These are phyloP conservation scores for Hermaeophaga mercurialis DNA, from an alignment of 2,888 invertebrate species.

Conservation along the genomic window DNA sequence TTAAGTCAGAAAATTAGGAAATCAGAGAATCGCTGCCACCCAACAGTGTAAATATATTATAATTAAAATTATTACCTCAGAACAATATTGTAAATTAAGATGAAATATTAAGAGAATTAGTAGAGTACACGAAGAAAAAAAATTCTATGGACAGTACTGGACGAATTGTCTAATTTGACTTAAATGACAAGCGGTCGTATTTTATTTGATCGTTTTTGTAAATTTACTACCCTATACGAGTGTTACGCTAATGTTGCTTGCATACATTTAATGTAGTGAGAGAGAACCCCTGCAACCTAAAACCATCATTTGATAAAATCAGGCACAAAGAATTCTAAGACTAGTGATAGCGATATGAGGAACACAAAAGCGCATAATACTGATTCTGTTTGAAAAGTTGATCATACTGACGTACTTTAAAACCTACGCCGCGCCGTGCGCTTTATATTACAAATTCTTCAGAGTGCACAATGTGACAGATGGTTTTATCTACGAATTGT, in stretches of 20 bases:
- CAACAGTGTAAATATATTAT: slow-evolving; percentile 3
- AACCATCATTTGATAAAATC: slow-evolving; percentile 29
- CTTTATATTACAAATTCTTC: slow-evolving; percentile 18
- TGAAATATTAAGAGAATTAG: no score
- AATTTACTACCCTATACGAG: no score
- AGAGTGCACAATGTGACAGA: slow-evolving; percentile 10
- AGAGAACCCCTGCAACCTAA: slow-evolving; percentile 27
- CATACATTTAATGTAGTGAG: slow-evolving; percentile 21
- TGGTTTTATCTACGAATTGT: slow-evolving; percentile 10
- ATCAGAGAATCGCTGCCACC: slow-evolving; percentile 9
- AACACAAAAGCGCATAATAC: slow-evolving; percentile 25
- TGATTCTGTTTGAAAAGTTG: slow-evolving; percentile 24
- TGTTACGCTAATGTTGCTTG: slow-evolving; percentile 7
- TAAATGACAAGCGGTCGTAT: no score
- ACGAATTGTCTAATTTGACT: no score
- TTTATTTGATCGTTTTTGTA: no score
- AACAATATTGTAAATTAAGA: no score
- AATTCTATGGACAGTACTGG: no score
- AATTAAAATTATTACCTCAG: slow-evolving; percentile 11
- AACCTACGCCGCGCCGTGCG: slow-evolving; percentile 4
- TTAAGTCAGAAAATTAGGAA: slow-evolving; percentile 22
- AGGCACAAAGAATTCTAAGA: slow-evolving; percentile 25
- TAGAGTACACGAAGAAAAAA: no score
- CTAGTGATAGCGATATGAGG: slow-evolving; percentile 23
- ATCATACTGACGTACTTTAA: slow-evolving; percentile 23